Percentiles rank a stretch among this genome's conserved stretches.
These are phyloP conservation scores for Cephus spinipes DNA, from an alignment of 2,888 invertebrate species.

Conservation along the genomic window DNA sequence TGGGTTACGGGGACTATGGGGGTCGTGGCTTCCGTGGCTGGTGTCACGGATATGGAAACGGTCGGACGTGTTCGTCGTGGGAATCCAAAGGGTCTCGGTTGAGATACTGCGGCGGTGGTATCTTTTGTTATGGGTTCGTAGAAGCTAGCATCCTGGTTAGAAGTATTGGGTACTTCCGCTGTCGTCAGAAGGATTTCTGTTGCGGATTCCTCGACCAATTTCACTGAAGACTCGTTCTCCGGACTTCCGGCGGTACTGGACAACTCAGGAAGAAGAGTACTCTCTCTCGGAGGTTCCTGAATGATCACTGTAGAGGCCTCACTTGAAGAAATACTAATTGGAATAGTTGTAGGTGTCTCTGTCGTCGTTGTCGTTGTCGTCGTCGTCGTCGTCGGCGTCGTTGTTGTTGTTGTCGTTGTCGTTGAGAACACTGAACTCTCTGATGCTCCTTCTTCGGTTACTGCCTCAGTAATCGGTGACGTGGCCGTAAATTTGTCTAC, in stretches of 20 bases:
- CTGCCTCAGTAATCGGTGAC: slow-evolving; percentile 18
- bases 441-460: slow-evolving; percentile 28
- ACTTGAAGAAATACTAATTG: not conserved
- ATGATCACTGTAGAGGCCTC: not conserved
- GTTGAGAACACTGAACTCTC: slow-evolving; percentile 22
- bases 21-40: slow-evolving; percentile 40
- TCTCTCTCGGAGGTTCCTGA: not conserved
- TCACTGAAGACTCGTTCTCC: slow-evolving; percentile 34
- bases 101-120: slow-evolving; percentile 64
- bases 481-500: not conserved
- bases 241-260: not conserved
- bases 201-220: slow-evolving; percentile 54
- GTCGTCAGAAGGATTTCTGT: slow-evolving; percentile 56
- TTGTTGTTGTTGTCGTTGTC: slow-evolving; percentile 9
- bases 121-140: slow-evolving; percentile 19
- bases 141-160: not conserved
- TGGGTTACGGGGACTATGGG: slow-evolving; percentile 39
- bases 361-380: slow-evolving; percentile 7
- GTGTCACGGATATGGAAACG: slow-evolving; percentile 37
- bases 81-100: slow-evolving; percentile 70
- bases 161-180: slow-evolving; percentile 31
- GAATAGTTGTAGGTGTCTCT: slow-evolving; percentile 10
- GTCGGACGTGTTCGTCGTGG: slow-evolving; percentile 67
- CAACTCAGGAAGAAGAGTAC: not conserved
- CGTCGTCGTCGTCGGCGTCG: not conserved